Base-by-base conservation (phyloP, 2,888 invertebrate species). In the Lumbricus terrestris region DNA sequence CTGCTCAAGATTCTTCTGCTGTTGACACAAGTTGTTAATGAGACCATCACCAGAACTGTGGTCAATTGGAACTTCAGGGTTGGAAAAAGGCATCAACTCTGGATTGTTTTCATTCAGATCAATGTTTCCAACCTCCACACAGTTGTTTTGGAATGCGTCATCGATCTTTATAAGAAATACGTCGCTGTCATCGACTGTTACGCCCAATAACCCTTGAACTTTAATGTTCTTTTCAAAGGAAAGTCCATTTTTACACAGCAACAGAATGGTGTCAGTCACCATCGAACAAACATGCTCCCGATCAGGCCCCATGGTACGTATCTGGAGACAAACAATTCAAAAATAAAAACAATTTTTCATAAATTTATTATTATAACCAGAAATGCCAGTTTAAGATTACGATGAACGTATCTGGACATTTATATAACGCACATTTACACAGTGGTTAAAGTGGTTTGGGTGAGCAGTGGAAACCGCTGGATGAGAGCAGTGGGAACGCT, bases 221-320 rank as follows among this genome's bases (percentile, higher is more conserved):
- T 85, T 89, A 33, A 90, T 40, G 69, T 38, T 82, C 54, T 89
- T 90, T 33, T 89, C 89, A 90, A 89, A 90, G 85, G 89, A 83
- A 16, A 90, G 89, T 15, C 90, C 90, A 88, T 90, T 90, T 89
- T 89, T 90, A 85, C 90, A 90, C 37, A 90, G 82, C 34, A 90
- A 35, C 82, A 89, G 89, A 47, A 90, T 89, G 18, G 90, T 90
- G 85, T 90, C 89, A 13, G 83, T 69, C n/a, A 90, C 37, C 37
- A 90, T 37, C 15, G 90, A 82, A 34, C 47, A 89, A 33, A 90
- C 89, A 34, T 89, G 88, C 54, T 90, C 89, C 47, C 83, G 89
- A 47, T 90, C 90, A n/a, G 69, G 82, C 85, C 82, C 85, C 90
- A 90, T 90, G 47, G 11, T 69, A n/a, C 8, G 69, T n/a, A 13